Percentiles rank a stretch among this genome's conserved stretches.
These are phyloP conservation scores for Penelope pileata DNA, from an alignment of 2,113 vertebrate species.

Conservation along the genomic window DNA sequence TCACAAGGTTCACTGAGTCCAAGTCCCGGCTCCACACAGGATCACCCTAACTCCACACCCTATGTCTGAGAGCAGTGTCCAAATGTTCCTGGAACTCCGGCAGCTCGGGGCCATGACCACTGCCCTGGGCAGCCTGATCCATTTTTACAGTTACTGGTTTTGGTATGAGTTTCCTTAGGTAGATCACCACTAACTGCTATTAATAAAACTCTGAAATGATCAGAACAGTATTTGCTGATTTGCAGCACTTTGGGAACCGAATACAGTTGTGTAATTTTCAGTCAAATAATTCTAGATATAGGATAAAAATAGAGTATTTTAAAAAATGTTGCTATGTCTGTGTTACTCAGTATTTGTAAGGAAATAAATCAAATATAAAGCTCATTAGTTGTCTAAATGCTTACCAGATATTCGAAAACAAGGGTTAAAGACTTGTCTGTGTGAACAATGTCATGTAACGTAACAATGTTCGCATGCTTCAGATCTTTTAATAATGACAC, in stretches of 20 bases:
- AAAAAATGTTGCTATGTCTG: neutral
- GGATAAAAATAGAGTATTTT: neutral
- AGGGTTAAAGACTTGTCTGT: constrained; percentile 99
- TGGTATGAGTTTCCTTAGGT: neutral
- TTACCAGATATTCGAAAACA: constrained; percentile 98
- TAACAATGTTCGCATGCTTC: constrained; percentile 99
- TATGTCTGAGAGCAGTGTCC: no score
- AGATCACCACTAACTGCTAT: neutral
- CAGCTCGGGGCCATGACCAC: no score
- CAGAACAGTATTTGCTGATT: neutral
- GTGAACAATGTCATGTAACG: constrained; percentile 97
- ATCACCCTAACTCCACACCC: no score
- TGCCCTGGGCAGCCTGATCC: neutral
- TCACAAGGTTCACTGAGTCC: no score
- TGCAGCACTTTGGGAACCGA: neutral
- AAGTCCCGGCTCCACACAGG: neutral
- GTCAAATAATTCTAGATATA: neutral
- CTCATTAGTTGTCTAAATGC: neutral
- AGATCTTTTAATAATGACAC: constrained; percentile 98
- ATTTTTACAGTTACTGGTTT: neutral
- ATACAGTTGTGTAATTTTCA: neutral
- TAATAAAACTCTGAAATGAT: neutral
- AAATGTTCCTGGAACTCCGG: no score
- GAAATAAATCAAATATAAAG: neutral
- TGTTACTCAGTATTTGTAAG: neutral